Base-by-base conservation (phyloP, 2,888 invertebrate genomes). In the Mythimna albipuncta region DNA sequence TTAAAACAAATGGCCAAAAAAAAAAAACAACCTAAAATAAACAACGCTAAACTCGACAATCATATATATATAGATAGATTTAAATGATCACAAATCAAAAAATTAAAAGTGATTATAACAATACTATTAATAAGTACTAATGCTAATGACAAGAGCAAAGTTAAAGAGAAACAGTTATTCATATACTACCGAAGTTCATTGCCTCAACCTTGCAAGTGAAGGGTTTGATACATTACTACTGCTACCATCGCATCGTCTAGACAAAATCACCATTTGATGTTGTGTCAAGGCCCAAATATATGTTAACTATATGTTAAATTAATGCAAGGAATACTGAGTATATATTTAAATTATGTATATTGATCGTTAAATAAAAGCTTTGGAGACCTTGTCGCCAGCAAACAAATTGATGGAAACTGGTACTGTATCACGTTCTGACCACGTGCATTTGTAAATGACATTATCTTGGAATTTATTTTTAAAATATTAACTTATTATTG, bases 251-350 rank as follows among this genome's bases (percentile, higher is more conserved):
- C 47, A 47, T 47, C 11, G 84, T 69, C 82, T 77, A 77, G 77
- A 79, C 70, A 58, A 72, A 69, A 65, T 71, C 41, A 66, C 26
- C 32, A 59, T 74, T 64, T 66, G 64, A 77, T 65, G 61, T 32
- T 9, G 61, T 81, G 77, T 84, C 87, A 87, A 86, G 84, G 81
- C 35, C 67, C 2, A 71, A 72, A 82, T 72, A 71, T 70, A 72
- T 81, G 72, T 81, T 73, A 83, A 81, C 66, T 68, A 73, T 66
- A 71, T 72, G 77, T 76, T 78, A 81, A 82, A 79, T 72, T 54
- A 83, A 83, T 83, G 41, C 70, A 62, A 71, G 64, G 66, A 83
- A 78, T 75, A 81, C 72, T 50, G 41, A 73, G 78, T 75, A 71
- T 73, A 70, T 68, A 81, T 75, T 81, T 32, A 79, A 73, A 72